Evolutionary conservation across 2,888 invertebrate genomes (phyloP), one percentile per base, ranked within the genome.

Genomic region (Stenodera caucasica): DNA sequence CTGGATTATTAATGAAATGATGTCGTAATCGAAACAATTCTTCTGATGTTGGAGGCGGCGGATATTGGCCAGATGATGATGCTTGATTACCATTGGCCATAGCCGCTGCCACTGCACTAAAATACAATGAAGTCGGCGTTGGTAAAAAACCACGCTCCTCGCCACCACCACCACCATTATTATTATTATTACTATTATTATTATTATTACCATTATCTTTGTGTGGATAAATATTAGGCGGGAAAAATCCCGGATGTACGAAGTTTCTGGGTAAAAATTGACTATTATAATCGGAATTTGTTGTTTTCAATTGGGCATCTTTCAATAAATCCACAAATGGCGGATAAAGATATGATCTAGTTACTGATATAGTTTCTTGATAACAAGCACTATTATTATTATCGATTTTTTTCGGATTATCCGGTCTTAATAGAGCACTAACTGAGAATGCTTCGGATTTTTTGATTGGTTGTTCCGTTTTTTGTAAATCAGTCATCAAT

Each of bases 361-460:
- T 82, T 2, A 83, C 82, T 33, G 80, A 81, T 57, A 83, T 81
- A n/a, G 82, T 82, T 71, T 82, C 82, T 60, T 80, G 80, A 66
- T 80, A 81, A 61, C 83, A 79, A 59, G 81, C 76, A 9, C 66
- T 40, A 49, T 66, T 57, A 67, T 66, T 40, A 49, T 66, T 57
- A 67, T 82, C 81, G 63, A 78, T 77, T 63, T 74, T 75, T 60
- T 80, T 80, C 0, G 80, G 91, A 45, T 90, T 88, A 76, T 93
- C 93, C 58, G 93, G 91, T 78, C 91, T 84, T 51, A 94, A 80
- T 33, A 94, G 81, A 0, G 93, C 93, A 65, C 90, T 91, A 40
- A 94, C 92, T 57, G 92, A 92, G 80, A 93, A 94, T 23, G 90
- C 85, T 81, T 92, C 92, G 12, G 91, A 92, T 82, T 90, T 87